phyloP scores from a whole-genome alignment of 2,888 invertebrate genomes.

The Plagiodera versicolora region DNA sequence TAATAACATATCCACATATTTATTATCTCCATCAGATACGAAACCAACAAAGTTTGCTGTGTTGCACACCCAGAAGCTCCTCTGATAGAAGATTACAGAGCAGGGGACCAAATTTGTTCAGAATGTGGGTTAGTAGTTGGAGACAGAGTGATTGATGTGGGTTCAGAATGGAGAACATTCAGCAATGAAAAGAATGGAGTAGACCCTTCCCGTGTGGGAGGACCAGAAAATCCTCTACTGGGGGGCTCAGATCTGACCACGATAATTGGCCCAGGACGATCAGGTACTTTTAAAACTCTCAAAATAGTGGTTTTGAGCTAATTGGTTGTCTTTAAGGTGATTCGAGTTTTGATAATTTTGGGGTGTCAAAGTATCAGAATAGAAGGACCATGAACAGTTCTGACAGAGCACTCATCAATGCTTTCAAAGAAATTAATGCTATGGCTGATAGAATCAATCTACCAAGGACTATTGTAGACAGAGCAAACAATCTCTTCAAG shows the following conservation, averaged over 20 bases:
- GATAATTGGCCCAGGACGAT: constrained; percentile 78
- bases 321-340: constrained; percentile 56
- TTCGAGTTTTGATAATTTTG: constrained; percentile 87
- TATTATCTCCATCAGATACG: constrained; percentile 57
- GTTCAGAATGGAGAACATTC: constrained; percentile 99
- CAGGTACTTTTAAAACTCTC: constrained; percentile 26
- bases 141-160: constrained; percentile 99
- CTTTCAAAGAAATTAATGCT: constrained; percentile 94
- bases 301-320: background rate
- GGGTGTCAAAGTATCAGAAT: constrained; percentile 75
- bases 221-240: constrained; percentile 95
- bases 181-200: constrained; percentile 96
- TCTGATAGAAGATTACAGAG: constrained; percentile 96
- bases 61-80: constrained; percentile 94
- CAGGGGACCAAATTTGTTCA: constrained; percentile 98
- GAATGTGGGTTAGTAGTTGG: constrained; percentile 99
- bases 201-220: constrained; percentile 99
- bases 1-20: background rate
- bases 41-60: constrained; percentile 81
- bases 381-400: constrained; percentile 86
- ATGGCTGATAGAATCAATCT: constrained; percentile 99
- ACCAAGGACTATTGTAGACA: constrained; percentile 94
- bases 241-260: constrained; percentile 96
- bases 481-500: constrained; percentile 96
- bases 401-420: constrained; percentile 92